Evolutionary conservation across 2,888 invertebrate species (phyloP), one percentile per base, ranked within the genome.

Genomic region (Myathropa florea): DNA sequence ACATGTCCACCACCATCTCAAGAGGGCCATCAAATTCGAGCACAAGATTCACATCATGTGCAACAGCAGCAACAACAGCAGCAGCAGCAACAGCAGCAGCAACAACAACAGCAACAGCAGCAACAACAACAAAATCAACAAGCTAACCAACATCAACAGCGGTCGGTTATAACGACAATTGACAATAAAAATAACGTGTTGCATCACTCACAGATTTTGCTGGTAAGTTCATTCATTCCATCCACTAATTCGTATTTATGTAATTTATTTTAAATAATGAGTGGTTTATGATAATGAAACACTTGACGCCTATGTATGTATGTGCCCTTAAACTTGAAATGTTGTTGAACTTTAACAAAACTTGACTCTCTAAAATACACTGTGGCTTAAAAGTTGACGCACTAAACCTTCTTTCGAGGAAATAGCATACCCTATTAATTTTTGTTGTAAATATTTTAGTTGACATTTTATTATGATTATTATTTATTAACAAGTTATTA

Each of bases 161-260:
- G 93, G 85, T 94, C 90, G 73, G 89, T 90, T 86, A 89, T 89
- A 79, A 84, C 89, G 28, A 88, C 90, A 79, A 89, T 89, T 67
- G 89, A 90, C 85, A 89, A 89, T 88, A 89, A 90, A 82, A 90
- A 89, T 77, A 94, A 93, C 89, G 93, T 94, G 90, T 94, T 94
- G 79, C 89, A 89, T 80, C 89, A 89, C 76, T 83, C 89, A 63
- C 89, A 89, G 80, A 88, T 89, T 77, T 88, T 89, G 61, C 75
- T 89, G 77, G 89, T 90, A 88, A 80, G 88, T 79, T 26, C 12
- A 64, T 18, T 24, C 46, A 46, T 46, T 18, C 18, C 7, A 0
- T 39, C n/a, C 39, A 18, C 39, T 39, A n/a, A 39, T 33, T 33
- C 12, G 33, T 12, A 39, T 39, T 39, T 18, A 39, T n/a, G 39